Evolutionary conservation across 2,113 vertebrate species (phyloP).

Genomic region (Mustela lutreola): DNA sequence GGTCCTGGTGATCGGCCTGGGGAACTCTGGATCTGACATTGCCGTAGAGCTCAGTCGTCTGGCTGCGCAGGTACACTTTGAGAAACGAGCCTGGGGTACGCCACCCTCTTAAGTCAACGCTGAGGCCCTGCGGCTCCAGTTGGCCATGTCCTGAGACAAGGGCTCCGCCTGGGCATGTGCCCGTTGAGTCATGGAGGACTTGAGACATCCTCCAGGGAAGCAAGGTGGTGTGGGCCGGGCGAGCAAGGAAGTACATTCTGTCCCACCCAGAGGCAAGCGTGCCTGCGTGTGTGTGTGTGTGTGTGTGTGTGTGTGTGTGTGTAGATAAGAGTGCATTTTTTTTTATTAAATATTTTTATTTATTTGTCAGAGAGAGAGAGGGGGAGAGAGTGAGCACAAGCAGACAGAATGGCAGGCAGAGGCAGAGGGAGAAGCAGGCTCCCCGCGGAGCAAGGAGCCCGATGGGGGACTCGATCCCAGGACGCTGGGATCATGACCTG

Average conservation of each 20-base stretch:
- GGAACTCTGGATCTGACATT: constrained; percentile 93
- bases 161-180: neutral
- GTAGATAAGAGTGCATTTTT: neutral
- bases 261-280: neutral
- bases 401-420: too few species aligned
- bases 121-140: too few species aligned
- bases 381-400: too few species aligned
- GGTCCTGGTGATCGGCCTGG: constrained; percentile 92
- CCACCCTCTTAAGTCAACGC: neutral
- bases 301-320: fast-evolving
- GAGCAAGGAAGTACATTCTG: neutral
- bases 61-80: constrained; percentile 87
- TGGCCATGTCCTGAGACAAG: neutral
- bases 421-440: too few species aligned
- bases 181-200: neutral
- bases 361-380: too few species aligned
- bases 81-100: neutral
- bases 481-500: too few species aligned
- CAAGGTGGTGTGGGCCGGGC: neutral
- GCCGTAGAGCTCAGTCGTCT: constrained; percentile 91
- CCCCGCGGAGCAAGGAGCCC: too few species aligned
- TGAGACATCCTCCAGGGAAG: neutral
- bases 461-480: too few species aligned
- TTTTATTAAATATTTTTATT: too few species aligned
- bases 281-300: too few species aligned